Percentiles rank a stretch among this genome's conserved stretches.
Conservation (phyloP, 2,888 invertebrate genomes). For the Macrosiphum euphorbiae region DNA sequence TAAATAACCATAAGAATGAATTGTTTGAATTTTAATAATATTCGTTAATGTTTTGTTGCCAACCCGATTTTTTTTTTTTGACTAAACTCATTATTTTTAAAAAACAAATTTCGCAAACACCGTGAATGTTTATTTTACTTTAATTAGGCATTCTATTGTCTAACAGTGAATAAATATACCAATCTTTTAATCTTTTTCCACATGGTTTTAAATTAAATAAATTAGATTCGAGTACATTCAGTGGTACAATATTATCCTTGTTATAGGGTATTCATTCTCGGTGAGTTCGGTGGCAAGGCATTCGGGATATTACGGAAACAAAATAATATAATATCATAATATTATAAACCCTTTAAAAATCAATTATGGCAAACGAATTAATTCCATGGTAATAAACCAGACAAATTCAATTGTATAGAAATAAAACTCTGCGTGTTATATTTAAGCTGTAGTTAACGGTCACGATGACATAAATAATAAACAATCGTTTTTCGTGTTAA, state of each 20-base stretch:
- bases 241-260: background rate
- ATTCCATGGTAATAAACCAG: background rate
- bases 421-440: background rate
- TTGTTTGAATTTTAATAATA: slow-evolving; percentile 22
- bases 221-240: background rate
- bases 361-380: background rate
- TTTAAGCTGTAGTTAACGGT: background rate
- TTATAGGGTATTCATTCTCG: background rate
- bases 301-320: background rate
- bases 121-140: background rate
- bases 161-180: background rate
- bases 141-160: background rate
- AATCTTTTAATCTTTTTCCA: background rate
- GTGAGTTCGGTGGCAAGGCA: background rate
- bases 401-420: background rate
- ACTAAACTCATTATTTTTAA: background rate
- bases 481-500: background rate
- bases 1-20: slow-evolving; percentile 1
- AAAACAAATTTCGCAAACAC: background rate
- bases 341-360: background rate
- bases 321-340: background rate
- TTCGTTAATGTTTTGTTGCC: background rate
- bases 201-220: background rate
- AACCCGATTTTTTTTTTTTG: background rate
- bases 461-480: background rate